phyloP scores from a whole-genome alignment of 2,113 vertebrate genomes.

The Salvelinus namaycush region DNA sequence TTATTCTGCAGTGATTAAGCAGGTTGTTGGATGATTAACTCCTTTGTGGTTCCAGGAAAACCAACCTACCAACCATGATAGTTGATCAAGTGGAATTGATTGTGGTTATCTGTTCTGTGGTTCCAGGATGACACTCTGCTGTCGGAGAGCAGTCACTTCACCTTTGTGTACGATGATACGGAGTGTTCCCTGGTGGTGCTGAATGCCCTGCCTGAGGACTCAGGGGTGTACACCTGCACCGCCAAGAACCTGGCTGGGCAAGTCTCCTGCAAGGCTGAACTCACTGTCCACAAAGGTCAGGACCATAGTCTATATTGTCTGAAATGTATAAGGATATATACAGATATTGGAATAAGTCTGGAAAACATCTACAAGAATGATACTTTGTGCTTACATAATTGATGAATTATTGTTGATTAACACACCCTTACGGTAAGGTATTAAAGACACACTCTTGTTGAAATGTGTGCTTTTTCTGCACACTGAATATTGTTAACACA shows the following conservation, averaged over 20 bases:
- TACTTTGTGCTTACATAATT: no score
- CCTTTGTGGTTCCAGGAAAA: no score
- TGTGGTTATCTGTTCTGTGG: neutral
- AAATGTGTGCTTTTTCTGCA: neutral
- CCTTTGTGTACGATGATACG: slow-evolving; percentile 89
- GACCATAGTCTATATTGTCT: neutral
- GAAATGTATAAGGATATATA: no score
- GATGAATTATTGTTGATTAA: no score
- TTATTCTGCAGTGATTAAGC: neutral
- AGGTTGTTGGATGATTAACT: no score
- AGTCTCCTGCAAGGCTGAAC: slow-evolving; percentile 92
- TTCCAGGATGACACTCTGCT: slow-evolving; percentile 84
- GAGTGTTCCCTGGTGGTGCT: slow-evolving; percentile 91
- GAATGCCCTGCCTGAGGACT: slow-evolving; percentile 77
- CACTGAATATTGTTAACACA: neutral
- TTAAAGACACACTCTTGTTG: no score
- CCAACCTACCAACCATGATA: neutral
- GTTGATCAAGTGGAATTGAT: neutral
- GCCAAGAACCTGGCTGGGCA: slow-evolving; percentile 86
- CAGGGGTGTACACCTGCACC: slow-evolving; percentile 88
- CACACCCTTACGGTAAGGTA: no score
- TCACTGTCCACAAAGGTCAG: slow-evolving; percentile 84
- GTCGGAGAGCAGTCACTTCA: slow-evolving; percentile 86
- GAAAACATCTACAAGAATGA: no score
- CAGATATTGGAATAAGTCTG: no score